Evolutionary conservation across 2,888 invertebrate species (phyloP).

Genomic region (Ceraclea dissimilis): DNA sequence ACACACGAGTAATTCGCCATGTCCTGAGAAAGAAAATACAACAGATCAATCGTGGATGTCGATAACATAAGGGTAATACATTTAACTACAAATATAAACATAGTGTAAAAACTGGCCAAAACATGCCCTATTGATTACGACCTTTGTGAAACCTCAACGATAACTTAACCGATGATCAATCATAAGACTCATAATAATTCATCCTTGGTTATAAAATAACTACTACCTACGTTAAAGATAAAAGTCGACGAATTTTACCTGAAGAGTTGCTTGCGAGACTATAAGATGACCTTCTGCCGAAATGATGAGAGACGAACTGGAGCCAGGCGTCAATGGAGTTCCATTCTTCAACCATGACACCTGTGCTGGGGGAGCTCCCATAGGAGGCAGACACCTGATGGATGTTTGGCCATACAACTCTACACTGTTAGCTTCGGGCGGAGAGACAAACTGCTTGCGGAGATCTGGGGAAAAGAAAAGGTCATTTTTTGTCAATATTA

Average conservation of each 20-base stretch:
- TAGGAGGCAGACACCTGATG: slow-evolving; percentile 23
- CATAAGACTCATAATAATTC: no score
- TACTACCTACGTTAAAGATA: no score
- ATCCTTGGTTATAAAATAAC: no score
- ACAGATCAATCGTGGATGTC: not conserved
- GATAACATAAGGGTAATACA: no score
- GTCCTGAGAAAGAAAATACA: slow-evolving; percentile 41
- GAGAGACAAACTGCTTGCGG: slow-evolving; percentile 22
- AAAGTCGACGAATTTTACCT: slow-evolving; percentile 33
- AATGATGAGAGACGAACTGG: slow-evolving; percentile 52
- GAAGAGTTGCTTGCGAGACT: slow-evolving; percentile 75
- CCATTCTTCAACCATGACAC: slow-evolving; percentile 26
- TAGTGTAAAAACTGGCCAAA: no score
- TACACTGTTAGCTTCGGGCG: slow-evolving; percentile 21
- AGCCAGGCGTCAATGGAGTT: slow-evolving; percentile 47
- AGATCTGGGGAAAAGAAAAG: slow-evolving; percentile 14
- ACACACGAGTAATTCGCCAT: slow-evolving; percentile 83
- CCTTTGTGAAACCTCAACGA: no score
- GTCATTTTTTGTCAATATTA: not conserved
- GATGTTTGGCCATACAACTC: slow-evolving; percentile 18
- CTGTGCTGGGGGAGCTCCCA: slow-evolving; percentile 23
- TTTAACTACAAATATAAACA: no score
- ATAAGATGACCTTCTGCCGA: slow-evolving; percentile 68
- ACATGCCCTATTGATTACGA: no score
- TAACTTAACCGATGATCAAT: no score